Conservation (phyloP, 2,797 vertebrate genomes). For the Bufotes viridis region DNA sequence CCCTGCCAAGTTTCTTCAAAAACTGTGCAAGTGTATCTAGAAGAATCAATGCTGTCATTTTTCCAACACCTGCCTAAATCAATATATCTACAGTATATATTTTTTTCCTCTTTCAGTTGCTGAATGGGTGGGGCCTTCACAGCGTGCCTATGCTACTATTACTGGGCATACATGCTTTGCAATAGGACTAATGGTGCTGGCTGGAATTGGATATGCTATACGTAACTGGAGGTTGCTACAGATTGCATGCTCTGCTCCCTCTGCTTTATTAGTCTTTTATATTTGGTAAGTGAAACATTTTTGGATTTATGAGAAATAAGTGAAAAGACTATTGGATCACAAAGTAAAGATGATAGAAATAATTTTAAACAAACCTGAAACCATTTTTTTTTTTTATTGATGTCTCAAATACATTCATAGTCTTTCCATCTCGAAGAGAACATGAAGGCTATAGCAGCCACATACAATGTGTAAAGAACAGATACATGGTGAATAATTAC, state of each 20-base stretch:
- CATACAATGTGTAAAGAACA: no score
- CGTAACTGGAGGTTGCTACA: conserved; percentile 86
- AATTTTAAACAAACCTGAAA: no score
- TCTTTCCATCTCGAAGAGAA: not conserved
- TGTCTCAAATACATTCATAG: not conserved
- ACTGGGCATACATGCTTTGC: conserved; percentile 74
- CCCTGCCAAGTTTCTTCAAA: no score
- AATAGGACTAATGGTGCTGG: conserved; percentile 77
- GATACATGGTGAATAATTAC: no score
- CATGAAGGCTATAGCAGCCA: not conserved
- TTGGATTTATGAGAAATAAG: not conserved
- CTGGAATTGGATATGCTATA: conserved; percentile 81
- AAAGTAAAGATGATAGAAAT: no score
- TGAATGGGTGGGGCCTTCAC: conserved; percentile 84
- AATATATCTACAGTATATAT: no score
- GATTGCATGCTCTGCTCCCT: conserved; percentile 75
- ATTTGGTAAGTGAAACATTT: conserved; percentile 74
- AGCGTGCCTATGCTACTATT: conserved; percentile 78
- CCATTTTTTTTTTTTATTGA: no score
- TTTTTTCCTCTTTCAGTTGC: conserved; percentile 71
- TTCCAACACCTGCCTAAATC: no score
- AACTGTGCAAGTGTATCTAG: no score
- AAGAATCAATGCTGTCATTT: no score
- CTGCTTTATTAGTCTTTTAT: conserved; percentile 74
- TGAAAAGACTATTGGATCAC: no score